A percentile compares a stretch with the other conserved stretches of the same genome.
Evolutionary conservation across 2,113 vertebrate species (phyloP).

Genomic region (Cichladusa arquata): DNA sequence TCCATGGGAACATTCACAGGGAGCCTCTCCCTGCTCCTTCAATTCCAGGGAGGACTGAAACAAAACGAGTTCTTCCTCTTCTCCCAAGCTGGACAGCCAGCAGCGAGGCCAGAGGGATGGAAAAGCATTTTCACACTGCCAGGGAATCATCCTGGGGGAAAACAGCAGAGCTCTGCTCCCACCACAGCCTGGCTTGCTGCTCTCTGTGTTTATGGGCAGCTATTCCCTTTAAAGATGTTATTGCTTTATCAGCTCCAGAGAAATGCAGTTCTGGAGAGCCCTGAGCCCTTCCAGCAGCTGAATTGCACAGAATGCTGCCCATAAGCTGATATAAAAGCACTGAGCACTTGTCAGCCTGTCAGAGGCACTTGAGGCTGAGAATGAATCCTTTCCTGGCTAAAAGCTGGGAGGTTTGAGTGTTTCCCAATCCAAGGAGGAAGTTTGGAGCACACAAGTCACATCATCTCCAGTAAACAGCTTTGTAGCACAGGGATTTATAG

Average conservation of each 20-base stretch:
- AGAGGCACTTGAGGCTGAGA: not conserved
- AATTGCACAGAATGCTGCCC: not conserved
- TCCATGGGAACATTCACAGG: slow-evolving; percentile 4
- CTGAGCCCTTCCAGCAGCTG: not conserved
- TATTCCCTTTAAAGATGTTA: not conserved
- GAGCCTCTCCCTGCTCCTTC: not conserved
- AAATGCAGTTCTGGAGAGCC: not conserved
- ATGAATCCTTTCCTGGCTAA: not conserved
- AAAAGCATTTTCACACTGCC: not conserved
- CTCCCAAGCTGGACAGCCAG: not conserved
- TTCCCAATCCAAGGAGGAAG: not conserved
- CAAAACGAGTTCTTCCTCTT: fast-evolving
- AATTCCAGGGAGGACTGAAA: not conserved
- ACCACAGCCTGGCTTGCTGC: fast-evolving
- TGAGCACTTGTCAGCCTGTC: not conserved
- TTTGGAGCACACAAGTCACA: not conserved
- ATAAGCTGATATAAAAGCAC: not conserved
- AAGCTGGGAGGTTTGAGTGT: not conserved
- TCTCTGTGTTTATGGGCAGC: not conserved
- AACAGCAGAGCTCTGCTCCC: not conserved
- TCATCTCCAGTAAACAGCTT: not conserved
- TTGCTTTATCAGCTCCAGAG: not conserved
- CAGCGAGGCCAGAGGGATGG: not conserved
- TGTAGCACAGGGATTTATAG: not conserved
- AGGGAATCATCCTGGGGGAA: not conserved